phyloP scores from a whole-genome alignment of 2,113 vertebrate species.

The Puntigrus tetrazona region DNA sequence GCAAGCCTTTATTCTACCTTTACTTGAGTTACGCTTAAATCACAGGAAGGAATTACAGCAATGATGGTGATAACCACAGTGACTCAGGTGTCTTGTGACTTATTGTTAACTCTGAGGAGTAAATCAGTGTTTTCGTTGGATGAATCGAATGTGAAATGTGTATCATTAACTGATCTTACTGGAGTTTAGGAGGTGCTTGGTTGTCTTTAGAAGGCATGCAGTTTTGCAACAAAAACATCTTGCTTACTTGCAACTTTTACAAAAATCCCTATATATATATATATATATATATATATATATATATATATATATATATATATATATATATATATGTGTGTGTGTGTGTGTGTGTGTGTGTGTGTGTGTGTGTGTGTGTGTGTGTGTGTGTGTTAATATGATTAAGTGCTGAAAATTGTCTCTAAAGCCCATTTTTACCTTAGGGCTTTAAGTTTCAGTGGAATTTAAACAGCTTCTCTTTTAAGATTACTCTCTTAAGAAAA shows the following conservation, averaged over 20 bases:
- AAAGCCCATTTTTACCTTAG: no score
- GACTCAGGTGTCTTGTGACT: constrained; percentile 27
- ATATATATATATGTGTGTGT: no score
- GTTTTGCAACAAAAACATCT: neutral
- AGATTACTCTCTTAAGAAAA: no score
- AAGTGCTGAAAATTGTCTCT: no score
- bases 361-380: no score
- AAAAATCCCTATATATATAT: no score
- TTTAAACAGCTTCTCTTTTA: no score
- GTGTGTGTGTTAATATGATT: no score
- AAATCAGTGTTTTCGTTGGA: neutral
- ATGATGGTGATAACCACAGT: constrained; percentile 31
- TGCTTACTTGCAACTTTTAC: neutral
- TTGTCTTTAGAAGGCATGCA: neutral
- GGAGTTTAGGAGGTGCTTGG: neutral
- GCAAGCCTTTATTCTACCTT: constrained; percentile 49
- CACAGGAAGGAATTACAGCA: constrained; percentile 45
- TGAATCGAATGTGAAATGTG: neutral
- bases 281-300: no score
- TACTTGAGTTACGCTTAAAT: constrained; percentile 44
- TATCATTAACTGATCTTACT: neutral
- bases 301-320: no score
- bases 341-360: no score
- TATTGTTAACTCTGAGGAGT: constrained; percentile 17
- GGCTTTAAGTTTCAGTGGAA: no score